A percentile compares a stretch with the other conserved stretches of the same genome.
Conservation (phyloP, 1,140 invertebrate species). For the Caenorhabditis latens region DNA sequence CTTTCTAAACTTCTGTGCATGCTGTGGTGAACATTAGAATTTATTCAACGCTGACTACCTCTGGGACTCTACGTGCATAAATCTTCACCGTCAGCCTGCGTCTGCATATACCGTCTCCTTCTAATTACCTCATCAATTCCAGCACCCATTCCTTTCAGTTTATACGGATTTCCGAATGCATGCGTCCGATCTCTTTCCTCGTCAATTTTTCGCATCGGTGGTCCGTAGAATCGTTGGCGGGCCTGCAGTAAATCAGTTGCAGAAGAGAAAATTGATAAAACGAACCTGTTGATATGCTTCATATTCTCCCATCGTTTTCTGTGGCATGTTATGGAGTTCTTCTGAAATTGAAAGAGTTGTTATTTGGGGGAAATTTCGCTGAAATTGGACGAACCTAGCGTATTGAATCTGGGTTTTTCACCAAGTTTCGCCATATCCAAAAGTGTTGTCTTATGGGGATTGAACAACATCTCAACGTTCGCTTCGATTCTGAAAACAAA, state of each 20-base stretch:
- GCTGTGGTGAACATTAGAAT: too few species aligned
- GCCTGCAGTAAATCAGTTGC: background rate
- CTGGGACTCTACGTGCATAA: too few species aligned
- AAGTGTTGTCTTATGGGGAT: background rate
- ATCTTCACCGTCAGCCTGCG: too few species aligned
- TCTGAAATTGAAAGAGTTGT: background rate
- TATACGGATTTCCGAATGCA: constrained; percentile 44
- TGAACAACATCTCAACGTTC: background rate
- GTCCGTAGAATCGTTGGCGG: background rate
- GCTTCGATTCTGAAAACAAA: constrained; percentile 6
- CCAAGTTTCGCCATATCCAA: constrained; percentile 18
- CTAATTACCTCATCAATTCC: constrained; percentile 30
- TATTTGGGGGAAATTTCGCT: background rate
- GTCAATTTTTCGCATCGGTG: constrained; percentile 42
- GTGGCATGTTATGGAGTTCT: constrained; percentile 49
- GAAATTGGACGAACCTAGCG: background rate
- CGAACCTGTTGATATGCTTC: constrained; percentile 32
- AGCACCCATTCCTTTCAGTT: constrained; percentile 1
- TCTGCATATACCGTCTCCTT: too few species aligned
- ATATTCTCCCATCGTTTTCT: constrained; percentile 29
- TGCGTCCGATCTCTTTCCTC: constrained; percentile 32
- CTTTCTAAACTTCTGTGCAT: too few species aligned
- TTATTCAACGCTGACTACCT: too few species aligned
- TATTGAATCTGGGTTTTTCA: background rate
- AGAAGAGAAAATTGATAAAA: background rate